Evolutionary conservation across 2,113 vertebrate genomes (phyloP).

Genomic region (Ptilorrhoa leucosticta): DNA sequence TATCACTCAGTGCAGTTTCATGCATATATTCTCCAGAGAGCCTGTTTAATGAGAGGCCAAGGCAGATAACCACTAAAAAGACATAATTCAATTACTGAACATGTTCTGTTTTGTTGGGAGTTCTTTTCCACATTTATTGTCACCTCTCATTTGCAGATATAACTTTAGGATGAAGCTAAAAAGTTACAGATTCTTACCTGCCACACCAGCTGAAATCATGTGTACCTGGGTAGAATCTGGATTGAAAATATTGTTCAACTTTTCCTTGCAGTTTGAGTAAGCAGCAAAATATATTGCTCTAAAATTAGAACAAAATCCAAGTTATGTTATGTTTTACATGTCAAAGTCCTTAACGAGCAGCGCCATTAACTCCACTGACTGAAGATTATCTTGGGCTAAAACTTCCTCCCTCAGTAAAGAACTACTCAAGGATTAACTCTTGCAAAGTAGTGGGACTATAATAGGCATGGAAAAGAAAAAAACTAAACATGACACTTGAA

Average conservation of each 20-base stretch:
- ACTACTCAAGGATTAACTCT: not conserved
- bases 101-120: not conserved
- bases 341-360: rapidly evolving
- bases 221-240: conserved; percentile 94
- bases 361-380: not conserved
- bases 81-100: not conserved
- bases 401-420: not conserved
- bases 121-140: not conserved
- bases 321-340: not conserved
- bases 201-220: conserved; percentile 92
- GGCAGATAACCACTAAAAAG: not conserved
- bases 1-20: not conserved
- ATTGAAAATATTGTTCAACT: conserved; percentile 84
- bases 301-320: conserved; percentile 56
- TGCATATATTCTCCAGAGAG: not conserved
- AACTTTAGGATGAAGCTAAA: conserved; percentile 5
- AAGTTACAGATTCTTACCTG: conserved; percentile 84
- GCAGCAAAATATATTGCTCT: conserved; percentile 98
- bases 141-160: not conserved
- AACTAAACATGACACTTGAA: not conserved
- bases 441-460: not conserved
- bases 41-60: not conserved
- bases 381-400: not conserved
- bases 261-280: conserved; percentile 95
- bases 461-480: not conserved